Conservation (phyloP, 2,888 invertebrate genomes). For the Lasioglossum calceatum region DNA sequence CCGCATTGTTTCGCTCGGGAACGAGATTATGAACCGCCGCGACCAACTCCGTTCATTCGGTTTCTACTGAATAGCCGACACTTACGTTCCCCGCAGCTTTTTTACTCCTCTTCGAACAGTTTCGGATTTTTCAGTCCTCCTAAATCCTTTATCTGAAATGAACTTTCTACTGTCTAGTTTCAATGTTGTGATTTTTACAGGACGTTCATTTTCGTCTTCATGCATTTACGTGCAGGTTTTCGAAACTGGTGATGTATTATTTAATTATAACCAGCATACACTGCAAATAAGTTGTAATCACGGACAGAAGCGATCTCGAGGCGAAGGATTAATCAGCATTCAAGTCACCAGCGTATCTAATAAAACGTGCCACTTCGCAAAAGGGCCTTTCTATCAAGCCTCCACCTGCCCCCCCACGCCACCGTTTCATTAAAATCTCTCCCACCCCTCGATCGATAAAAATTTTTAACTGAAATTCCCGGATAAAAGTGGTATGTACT, state of each 20-base stretch:
- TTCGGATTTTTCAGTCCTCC: background rate
- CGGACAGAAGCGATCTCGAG: background rate
- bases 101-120: background rate
- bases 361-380: background rate
- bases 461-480: conserved; percentile 2
- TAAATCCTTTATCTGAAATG: too few relatives aligned
- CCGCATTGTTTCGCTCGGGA: conserved; percentile 54
- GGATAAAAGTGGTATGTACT: background rate
- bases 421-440: background rate
- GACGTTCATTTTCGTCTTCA: too few relatives aligned
- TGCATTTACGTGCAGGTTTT: too few relatives aligned
- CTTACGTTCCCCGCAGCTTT: background rate
- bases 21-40: background rate
- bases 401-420: background rate
- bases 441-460: background rate
- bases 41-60: background rate
- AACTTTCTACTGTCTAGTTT: too few relatives aligned
- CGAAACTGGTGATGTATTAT: too few relatives aligned
- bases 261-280: too few relatives aligned
- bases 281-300: background rate
- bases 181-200: too few relatives aligned
- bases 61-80: background rate
- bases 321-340: background rate
- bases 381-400: background rate
- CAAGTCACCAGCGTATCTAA: background rate